Evolutionary conservation across 1,140 invertebrate species (phyloP), one percentile per base, ranked within the genome.

Genomic region (Caenorhabditis latens): DNA sequence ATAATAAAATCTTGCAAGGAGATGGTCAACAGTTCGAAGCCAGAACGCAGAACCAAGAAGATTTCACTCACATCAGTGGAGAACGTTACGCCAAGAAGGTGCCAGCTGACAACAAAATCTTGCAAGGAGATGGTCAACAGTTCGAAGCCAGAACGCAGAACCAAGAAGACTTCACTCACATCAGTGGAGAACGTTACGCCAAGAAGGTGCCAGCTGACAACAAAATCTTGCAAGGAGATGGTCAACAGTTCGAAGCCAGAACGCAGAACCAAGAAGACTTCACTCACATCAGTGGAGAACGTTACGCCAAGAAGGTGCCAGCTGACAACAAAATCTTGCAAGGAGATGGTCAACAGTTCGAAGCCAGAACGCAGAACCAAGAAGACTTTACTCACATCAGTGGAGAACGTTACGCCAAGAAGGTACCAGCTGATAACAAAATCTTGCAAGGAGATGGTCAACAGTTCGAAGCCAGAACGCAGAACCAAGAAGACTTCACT

Each of bases 221-320:
- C 19, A 48, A 82, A 14, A 67, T 86, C 13, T 13, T 50, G 6
- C 48, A 50, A 50, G 48, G 48, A 7, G 48, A 50, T 50, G 48
- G 48, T 50, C 48, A 50, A 13, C 48, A 50, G 48, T 50, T 50
- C 13, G 48, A 50, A 7, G 48, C 50, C 6, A 48, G 21, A 32
- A 86, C 84, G n/a, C 84, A 86, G 50, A 86, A 58, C 24, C 84
- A 86, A 55, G 84, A 86, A 61, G 84, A 86, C 67, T 86, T 75
- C 48, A 75, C 50, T 55, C 40, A 48, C 16, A 24, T 48, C 14
- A 75, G 14, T 57, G 65, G 84, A 40, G 84, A 86, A 32, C 63
- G 84, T 8, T 55, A 55, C 53, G 84, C 58, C n/a, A 63, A 46
- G 24, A 82, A 43, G 67, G 21, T 65, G 13, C 84, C 48, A 21